These are phyloP conservation scores for Leptogaster cylindrica DNA, from an alignment of 2,888 invertebrate genomes.

Conservation along the genomic window DNA sequence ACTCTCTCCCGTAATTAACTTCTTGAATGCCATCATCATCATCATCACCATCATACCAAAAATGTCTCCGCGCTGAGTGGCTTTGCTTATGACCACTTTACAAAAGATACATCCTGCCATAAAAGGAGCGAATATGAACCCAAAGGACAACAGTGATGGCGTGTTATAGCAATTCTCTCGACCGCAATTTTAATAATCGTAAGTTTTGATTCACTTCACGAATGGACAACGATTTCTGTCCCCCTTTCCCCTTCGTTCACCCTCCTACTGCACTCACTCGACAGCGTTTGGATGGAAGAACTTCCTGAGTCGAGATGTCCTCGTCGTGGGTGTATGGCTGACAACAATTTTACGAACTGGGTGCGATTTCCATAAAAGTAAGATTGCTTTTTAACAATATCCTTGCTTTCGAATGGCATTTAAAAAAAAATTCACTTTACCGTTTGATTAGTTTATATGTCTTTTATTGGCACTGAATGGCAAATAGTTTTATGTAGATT, in stretches of 20 bases:
- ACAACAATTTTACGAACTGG: conserved; percentile 1
- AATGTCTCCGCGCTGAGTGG: no score
- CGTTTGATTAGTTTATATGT: conserved; percentile 22
- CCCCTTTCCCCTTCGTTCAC: no score
- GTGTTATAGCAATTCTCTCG: neutral
- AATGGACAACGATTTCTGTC: neutral
- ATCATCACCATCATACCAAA: no score
- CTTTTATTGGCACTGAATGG: conserved; percentile 20
- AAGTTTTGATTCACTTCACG: conserved; percentile 28
- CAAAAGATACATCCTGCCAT: conserved; percentile 15
- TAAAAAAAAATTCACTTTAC: conserved; percentile 12
- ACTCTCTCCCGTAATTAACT: conserved; percentile 10
- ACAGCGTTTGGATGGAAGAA: no score
- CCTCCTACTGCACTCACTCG: no score
- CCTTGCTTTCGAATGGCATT: neutral
- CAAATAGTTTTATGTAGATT: conserved; percentile 14
- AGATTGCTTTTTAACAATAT: conserved; percentile 23
- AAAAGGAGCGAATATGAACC: neutral
- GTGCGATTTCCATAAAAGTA: conserved; percentile 29
- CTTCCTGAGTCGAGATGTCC: no score
- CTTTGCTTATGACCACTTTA: conserved; percentile 17
- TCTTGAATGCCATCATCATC: conserved; percentile 15
- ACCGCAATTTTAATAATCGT: conserved; percentile 34
- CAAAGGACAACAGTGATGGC: neutral
- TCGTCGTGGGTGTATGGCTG: no score